phyloP scores from a whole-genome alignment of 2,888 invertebrate genomes.

The Embidobia sp. region DNA sequence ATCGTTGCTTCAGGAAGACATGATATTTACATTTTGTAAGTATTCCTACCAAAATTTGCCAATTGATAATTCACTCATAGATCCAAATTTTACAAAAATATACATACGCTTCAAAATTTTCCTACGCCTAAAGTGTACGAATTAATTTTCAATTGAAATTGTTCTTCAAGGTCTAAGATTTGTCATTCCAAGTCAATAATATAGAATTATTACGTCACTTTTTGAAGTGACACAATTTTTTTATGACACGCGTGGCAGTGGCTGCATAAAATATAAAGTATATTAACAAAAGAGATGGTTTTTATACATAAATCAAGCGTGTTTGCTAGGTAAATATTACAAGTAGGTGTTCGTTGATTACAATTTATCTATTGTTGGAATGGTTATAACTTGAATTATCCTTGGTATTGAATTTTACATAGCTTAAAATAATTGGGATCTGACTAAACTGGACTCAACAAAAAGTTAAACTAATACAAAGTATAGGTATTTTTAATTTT shows the following conservation, averaged over 20 bases:
- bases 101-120: constrained; percentile 20
- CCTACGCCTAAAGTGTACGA: background rate
- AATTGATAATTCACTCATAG: background rate
- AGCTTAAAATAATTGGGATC: constrained; percentile 11
- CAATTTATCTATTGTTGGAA: constrained; percentile 70
- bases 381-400: constrained; percentile 61
- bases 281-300: constrained; percentile 50
- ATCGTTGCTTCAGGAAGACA: constrained; percentile 23
- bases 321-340: constrained; percentile 68
- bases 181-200: constrained; percentile 16
- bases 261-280: constrained; percentile 32
- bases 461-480: background rate
- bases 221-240: constrained; percentile 27
- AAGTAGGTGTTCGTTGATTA: constrained; percentile 65
- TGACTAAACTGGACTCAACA: background rate
- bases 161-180: constrained; percentile 5
- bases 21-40: constrained; percentile 1
- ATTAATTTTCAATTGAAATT: background rate
- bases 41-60: constrained; percentile 5
- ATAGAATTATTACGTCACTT: background rate
- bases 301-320: constrained; percentile 50
- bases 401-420: constrained; percentile 19
- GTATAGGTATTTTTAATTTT: background rate
- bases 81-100: constrained; percentile 35
- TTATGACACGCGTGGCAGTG: constrained; percentile 40